These are phyloP conservation scores for Xenopus tropicalis DNA, from an alignment of 2,113 vertebrate genomes.

Conservation along the genomic window DNA sequence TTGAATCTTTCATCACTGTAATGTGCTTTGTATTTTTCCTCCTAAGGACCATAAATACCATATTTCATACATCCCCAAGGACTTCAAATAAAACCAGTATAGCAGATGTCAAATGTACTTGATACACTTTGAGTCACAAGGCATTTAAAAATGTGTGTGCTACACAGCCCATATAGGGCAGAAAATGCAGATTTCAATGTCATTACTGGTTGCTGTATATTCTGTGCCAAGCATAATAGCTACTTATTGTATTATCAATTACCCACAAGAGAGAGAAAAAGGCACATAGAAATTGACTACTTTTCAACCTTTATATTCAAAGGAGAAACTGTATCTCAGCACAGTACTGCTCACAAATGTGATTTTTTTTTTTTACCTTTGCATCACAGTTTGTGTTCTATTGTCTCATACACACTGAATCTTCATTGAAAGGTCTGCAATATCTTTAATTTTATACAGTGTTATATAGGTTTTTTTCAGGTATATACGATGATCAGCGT, in stretches of 20 bases:
- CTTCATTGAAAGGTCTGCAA: no score
- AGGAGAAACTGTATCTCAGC: not conserved
- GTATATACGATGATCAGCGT: no score
- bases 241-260: conserved; percentile 17
- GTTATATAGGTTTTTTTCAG: no score
- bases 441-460: no score
- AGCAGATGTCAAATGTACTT: conserved; percentile 5
- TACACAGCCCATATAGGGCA: not conserved
- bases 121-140: conserved; percentile 3
- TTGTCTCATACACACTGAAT: no score
- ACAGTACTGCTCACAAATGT: not conserved
- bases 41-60: not conserved
- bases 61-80: not conserved
- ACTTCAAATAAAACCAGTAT: not conserved
- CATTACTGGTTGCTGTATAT: not conserved
- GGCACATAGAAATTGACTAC: not conserved
- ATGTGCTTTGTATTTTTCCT: not conserved
- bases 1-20: conserved; percentile 14
- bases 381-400: no score
- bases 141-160: conserved; percentile 6
- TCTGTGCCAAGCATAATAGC: conserved; percentile 18
- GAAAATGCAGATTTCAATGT: conserved; percentile 13
- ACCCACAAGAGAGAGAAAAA: conserved; percentile 4
- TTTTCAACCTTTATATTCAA: conserved; percentile 12
- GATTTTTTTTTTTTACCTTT: no score